These are phyloP conservation scores for Pristionchus arcanus DNA, from an alignment of 2,888 invertebrate species.

Conservation along the genomic window DNA sequence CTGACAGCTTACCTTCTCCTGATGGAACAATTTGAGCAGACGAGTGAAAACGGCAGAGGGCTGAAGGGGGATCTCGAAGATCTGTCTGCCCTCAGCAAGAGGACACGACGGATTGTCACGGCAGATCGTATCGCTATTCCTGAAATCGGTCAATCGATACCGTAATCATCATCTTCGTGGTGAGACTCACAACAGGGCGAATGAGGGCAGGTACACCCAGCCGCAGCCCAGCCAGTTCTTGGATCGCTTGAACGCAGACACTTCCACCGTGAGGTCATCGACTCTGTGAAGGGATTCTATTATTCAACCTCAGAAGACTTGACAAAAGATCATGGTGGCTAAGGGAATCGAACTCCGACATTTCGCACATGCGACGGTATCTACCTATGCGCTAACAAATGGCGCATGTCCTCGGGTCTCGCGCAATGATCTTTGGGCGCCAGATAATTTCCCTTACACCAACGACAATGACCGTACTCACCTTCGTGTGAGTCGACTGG, in stretches of 20 bases:
- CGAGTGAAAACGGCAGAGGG: constrained; percentile 71
- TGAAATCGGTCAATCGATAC: constrained; percentile 44
- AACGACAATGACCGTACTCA: constrained; percentile 21
- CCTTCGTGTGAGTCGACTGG: constrained; percentile 70
- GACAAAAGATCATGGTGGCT: too few species aligned
- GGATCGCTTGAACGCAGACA: constrained; percentile 72
- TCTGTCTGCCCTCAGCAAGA: constrained; percentile 69
- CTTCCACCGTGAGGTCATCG: constrained; percentile 74
- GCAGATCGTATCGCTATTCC: constrained; percentile 69
- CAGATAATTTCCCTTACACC: too few species aligned
- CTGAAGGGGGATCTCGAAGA: constrained; percentile 72
- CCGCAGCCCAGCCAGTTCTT: constrained; percentile 76
- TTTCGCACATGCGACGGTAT: too few species aligned
- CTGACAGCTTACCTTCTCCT: constrained; percentile 61
- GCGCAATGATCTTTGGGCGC: too few species aligned
- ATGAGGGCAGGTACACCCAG: constrained; percentile 75
- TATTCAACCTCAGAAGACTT: background rate
- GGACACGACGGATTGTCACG: constrained; percentile 71
- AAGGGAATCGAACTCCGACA: too few species aligned
- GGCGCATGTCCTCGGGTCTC: too few species aligned
- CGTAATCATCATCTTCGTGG: background rate
- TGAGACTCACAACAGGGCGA: constrained; percentile 69
- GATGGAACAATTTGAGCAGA: constrained; percentile 71
- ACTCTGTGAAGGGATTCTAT: constrained; percentile 60
- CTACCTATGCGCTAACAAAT: too few species aligned